Evolutionary conservation across 2,113 vertebrate species (phyloP), one percentile per base, ranked within the genome.

Genomic region (Pachycephala philippinensis): DNA sequence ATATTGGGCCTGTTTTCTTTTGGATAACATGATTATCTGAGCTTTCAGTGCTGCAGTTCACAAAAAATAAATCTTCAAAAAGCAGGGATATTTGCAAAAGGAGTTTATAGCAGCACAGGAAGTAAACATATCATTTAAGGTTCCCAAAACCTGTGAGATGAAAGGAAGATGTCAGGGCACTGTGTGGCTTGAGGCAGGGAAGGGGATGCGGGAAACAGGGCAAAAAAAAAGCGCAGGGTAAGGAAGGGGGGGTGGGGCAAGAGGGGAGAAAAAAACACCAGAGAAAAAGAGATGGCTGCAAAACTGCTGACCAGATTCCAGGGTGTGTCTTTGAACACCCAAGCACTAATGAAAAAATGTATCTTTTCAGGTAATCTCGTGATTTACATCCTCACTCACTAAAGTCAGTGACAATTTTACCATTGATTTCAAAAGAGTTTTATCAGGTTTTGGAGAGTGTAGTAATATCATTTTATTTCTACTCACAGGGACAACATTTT

Each of bases 151-250:
- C 15, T 49, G 47, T 69, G 11, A 63, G 31, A 27, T 49, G 31
- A 49, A 84, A 49, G 15, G 21, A 76, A 69, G 18, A n/a, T 54
- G 8, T 35, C 47, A 35, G 26, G 16, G 17, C 4, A 40, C 21
- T 7, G 18, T 61, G 10, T 33, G 15, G 18, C 45, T 40, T 31
- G 52, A 54, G 26, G 18, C 15, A 33, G 40, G 17, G 35, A 54
- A 63, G 42, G 5, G 4, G 5, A 21, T 45, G 17, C 26, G 54
- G 14, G 30, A n/a, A 54, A 69, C 8, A 35, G 10, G 17, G 12
- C 2, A 18, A 69, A 53, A 22, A 40, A n/a, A 28, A 45, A 45
- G 4, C 35, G 21, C 2, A 4, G 10, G 1, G 0, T 53, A 28
- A 60, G 37, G 37, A 39, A 39, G 37, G 37, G 37, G 37, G 37